Evolutionary conservation across 1,140 invertebrate genomes (phyloP), one percentile per base, ranked within the genome.

Genomic region (Octopus sinensis): DNA sequence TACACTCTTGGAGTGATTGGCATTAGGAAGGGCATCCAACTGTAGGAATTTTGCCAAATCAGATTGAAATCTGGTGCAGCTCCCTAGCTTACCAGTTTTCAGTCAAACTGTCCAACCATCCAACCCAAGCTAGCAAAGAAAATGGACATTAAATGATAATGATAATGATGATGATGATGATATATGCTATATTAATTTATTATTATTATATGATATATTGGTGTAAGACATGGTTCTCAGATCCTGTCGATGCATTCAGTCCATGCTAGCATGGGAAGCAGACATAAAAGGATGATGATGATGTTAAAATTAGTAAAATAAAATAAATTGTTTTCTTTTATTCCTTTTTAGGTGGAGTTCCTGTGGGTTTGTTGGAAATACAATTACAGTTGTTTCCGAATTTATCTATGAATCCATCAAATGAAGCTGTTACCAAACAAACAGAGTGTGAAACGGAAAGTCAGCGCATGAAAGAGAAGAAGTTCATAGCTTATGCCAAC

Each of bases 401-500:
- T 54, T 68, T 86, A 12, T 81, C 76, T 4, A 86, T 89, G 78
- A 79, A 79, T 7, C 53, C 91, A 53, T 85, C 88, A 6, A 86
- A 88, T 75, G 88, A 89, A 77, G 86, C 89, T 10, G 82, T 90
- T 6, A 83, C 82, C 7, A 86, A 88, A 12, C 90, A 91, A 85
- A 56, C 88, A 17, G 84, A 83, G 30, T 80, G 89, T 76, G 90
- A 91, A 82, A 78, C 84, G 43, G 84, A 82, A 54, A 81, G 85
- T 13, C 88, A 90, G 82, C 86, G 90, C 53, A 91, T 92, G 81
- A 84, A 84, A 76, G 90, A 92, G 79, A 80, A 91, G 6, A 78
- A 90, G 1, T 92, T 91, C 83, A 84, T 92, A 7, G 88, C 90
- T 3, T 91, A 92, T 84, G 88, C 90, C 30, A 91, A 91, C 79